Evolutionary conservation across 2,797 vertebrate species (phyloP), one percentile per base, ranked within the genome.

Genomic region (Chaetodon trifasciatus): DNA sequence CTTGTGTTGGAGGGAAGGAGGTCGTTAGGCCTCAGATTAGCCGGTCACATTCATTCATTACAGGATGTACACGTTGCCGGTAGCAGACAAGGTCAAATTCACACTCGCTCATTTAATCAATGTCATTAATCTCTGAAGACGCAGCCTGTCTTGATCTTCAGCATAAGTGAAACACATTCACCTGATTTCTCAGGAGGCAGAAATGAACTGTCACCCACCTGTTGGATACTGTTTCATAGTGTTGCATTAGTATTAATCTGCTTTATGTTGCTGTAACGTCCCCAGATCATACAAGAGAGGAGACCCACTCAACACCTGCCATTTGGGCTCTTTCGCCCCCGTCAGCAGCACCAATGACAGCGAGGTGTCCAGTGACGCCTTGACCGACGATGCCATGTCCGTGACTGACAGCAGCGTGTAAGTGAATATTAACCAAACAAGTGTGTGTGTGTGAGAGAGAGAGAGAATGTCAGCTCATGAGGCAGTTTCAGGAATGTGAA

Each of bases 361-460:
- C 12, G 98, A 99, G 83, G 96, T 97, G 74, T 99, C 98, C 88
- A 99, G 98, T 2, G 98, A 99, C 39, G 97, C 97, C 1, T 85
- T 98, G 95, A 99, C 98, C 0, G 98, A 99, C 0, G 98, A 99
- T 76, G 96, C 97, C 88, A 96, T 99, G 97, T 99, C 98, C 0
- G 92, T 99, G 96, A 98, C 98, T 0, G 98, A 99, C 94, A 97
- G 98, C 86, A 99, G 98, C 0, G 96, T 99, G 98, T 99, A 93
- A 99, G 98, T 98, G 72, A 32, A 82, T 73, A 28, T 66, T 66
- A 78, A 75, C 28, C 46, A 78, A 73, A 78, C 68, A 0, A 0
- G 55, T 56, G 58, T 67, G 6, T 63, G 46, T 62, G 46, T 68
- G 16, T 23, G 64, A 21, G 16, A 42, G 64, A 39, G 64, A 39